These are phyloP conservation scores for Carposina sasakii DNA, from an alignment of 1,140 invertebrate genomes.

Conservation along the genomic window DNA sequence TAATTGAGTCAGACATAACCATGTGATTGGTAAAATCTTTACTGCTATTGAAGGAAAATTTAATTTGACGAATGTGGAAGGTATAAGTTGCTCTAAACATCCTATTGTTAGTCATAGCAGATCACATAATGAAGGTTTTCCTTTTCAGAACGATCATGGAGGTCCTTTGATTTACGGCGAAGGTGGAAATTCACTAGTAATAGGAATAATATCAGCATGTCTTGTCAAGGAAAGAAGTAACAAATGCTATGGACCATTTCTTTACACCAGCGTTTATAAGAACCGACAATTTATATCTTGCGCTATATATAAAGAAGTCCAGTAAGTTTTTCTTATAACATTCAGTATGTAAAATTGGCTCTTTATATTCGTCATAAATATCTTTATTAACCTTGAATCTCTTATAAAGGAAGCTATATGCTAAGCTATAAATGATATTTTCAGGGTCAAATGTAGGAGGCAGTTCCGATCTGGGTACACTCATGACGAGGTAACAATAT, in stretches of 20 bases:
- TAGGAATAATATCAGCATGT: conserved; percentile 52
- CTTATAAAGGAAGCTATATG: not conserved
- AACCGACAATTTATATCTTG: conserved; percentile 58
- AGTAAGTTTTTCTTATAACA: conserved; percentile 32
- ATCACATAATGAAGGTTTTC: too few relatives aligned
- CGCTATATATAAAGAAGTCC: conserved; percentile 53
- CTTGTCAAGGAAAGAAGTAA: conserved; percentile 52
- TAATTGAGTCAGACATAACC: not conserved
- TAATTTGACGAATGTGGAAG: conserved; percentile 4
- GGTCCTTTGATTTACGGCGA: conserved; percentile 47
- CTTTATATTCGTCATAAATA: not conserved
- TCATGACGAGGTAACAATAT: conserved; percentile 43
- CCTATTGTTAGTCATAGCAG: too few relatives aligned
- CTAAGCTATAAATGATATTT: conserved; percentile 21
- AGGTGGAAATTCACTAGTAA: conserved; percentile 40
- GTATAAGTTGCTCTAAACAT: too few relatives aligned
- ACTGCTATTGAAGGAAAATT: not conserved
- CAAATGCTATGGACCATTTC: conserved; percentile 59
- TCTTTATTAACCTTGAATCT: not conserved
- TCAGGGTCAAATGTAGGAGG: conserved; percentile 53
- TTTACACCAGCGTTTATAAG: conserved; percentile 58
- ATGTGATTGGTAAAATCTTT: not conserved
- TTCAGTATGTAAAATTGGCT: not conserved
- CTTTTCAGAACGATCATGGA: conserved; percentile 54
- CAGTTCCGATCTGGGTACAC: conserved; percentile 57